Evolutionary conservation across 1,140 invertebrate genomes (phyloP).

Genomic region (Chrysopa pallens): DNA sequence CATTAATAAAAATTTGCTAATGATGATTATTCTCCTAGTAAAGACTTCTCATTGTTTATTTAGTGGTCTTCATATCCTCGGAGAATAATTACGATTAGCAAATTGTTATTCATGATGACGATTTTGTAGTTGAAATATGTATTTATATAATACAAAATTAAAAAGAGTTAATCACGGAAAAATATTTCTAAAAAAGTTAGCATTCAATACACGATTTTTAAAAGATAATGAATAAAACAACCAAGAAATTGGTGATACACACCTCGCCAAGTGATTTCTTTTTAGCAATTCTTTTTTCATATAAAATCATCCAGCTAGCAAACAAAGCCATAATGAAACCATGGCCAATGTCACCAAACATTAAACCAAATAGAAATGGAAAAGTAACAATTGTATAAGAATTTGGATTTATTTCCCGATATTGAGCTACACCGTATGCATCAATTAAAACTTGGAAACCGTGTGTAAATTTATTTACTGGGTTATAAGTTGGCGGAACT

Average conservation of each 20-base stretch:
- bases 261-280: conserved; percentile 64
- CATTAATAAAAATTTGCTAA: too few relatives aligned
- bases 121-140: too few relatives aligned
- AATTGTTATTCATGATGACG: too few relatives aligned
- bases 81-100: too few relatives aligned
- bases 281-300: conserved; percentile 70
- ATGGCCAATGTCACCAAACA: conserved; percentile 88
- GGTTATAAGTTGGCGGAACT: conserved; percentile 92
- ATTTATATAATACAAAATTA: neutral
- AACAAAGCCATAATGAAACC: conserved; percentile 73
- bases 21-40: too few relatives aligned
- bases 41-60: too few relatives aligned
- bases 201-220: neutral
- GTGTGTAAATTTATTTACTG: conserved; percentile 93
- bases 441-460: conserved; percentile 94
- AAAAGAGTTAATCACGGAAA: neutral
- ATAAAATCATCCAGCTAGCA: conserved; percentile 70
- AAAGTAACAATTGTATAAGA: conserved; percentile 89
- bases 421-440: conserved; percentile 92
- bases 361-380: conserved; percentile 84
- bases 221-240: neutral
- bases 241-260: neutral
- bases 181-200: neutral
- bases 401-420: conserved; percentile 95
- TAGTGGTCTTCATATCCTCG: too few relatives aligned